These are phyloP conservation scores for Lepidurus couesii DNA, from an alignment of 1,140 invertebrate genomes.

Conservation along the genomic window DNA sequence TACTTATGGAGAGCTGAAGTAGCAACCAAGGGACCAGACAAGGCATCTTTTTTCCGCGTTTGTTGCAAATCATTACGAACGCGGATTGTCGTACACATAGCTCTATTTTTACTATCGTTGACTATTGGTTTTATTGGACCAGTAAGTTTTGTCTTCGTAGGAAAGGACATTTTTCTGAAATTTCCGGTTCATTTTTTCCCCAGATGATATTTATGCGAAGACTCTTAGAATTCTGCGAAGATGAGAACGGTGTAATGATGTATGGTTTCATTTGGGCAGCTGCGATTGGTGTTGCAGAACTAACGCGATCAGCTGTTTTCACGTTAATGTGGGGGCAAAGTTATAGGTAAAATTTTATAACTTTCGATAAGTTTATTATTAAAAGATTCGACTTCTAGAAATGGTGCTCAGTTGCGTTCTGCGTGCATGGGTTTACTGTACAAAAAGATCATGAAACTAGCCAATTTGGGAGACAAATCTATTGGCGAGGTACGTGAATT, in stretches of 20 bases:
- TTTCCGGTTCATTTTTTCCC: conserved; percentile 36
- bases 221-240: conserved; percentile 51
- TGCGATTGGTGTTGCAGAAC: conserved; percentile 51
- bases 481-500: conserved; percentile 53
- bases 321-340: conserved; percentile 57
- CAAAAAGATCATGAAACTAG: conserved; percentile 56
- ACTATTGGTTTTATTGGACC: conserved; percentile 57
- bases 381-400: conserved; percentile 46
- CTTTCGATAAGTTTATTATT: conserved; percentile 34
- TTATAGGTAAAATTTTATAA: conserved; percentile 43
- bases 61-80: conserved; percentile 54
- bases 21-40: conserved; percentile 41
- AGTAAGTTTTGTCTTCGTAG: conserved; percentile 46
- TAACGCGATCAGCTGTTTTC: conserved; percentile 53
- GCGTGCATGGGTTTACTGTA: conserved; percentile 58
- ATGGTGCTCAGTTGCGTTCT: conserved; percentile 55
- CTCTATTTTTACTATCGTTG: conserved; percentile 51
- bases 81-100: conserved; percentile 49
- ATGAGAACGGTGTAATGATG: conserved; percentile 42
- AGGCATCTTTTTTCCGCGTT: conserved; percentile 50
- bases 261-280: conserved; percentile 52
- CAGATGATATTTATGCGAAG: conserved; percentile 55
- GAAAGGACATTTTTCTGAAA: background rate
- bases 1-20: conserved; percentile 51
- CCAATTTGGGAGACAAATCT: conserved; percentile 52